Percentiles rank a stretch among this genome's conserved stretches.
phyloP scores from a whole-genome alignment of 2,113 vertebrate genomes.

The Caranx ignobilis region DNA sequence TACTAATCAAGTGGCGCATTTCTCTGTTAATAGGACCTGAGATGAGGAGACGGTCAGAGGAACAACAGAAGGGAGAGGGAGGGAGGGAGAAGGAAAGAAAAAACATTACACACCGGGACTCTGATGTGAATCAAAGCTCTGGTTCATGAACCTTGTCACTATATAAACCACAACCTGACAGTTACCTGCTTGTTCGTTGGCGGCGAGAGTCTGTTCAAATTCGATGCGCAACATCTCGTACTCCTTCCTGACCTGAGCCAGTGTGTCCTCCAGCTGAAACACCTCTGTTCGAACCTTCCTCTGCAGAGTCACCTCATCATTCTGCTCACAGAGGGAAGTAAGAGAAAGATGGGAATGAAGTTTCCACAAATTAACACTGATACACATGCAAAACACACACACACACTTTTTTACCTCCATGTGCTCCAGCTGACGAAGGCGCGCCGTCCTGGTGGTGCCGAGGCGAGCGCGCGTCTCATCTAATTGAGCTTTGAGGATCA shows the following conservation, averaged over 20 bases:
- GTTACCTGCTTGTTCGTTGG: conserved; percentile 98
- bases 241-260: conserved; percentile 97
- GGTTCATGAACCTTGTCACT: background rate
- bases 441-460: conserved; percentile 91
- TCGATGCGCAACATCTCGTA: conserved; percentile 99
- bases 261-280: conserved; percentile 97
- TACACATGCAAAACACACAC: background rate
- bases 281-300: conserved; percentile 97
- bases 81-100: background rate
- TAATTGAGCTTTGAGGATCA: conserved; percentile 94
- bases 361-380: background rate
- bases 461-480: conserved; percentile 94
- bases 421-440: conserved; percentile 95
- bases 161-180: background rate
- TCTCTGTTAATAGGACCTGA: conserved; percentile 96
- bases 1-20: conserved; percentile 98
- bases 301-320: conserved; percentile 95
- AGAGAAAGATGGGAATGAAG: background rate
- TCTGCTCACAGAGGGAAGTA: conserved; percentile 77
- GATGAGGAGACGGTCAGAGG: background rate
- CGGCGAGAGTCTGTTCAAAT: conserved; percentile 97
- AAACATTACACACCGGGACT: too few relatives aligned
- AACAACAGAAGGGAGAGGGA: background rate
- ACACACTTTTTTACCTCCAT: conserved; percentile 87
- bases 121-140: background rate